Conservation (phyloP, 2,113 vertebrate genomes). For the Oxygymnocypris stewartii region DNA sequence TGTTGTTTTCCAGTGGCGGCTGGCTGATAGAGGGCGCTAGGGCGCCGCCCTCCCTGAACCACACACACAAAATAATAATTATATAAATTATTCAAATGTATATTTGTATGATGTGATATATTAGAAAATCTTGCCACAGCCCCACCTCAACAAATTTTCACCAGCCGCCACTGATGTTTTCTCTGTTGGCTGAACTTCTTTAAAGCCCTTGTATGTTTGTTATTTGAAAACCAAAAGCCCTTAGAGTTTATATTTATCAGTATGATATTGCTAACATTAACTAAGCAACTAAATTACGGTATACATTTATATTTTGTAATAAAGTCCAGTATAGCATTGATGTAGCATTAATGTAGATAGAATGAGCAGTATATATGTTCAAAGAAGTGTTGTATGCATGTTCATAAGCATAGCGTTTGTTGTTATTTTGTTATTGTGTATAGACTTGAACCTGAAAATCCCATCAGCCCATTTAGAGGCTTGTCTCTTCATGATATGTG, state of each 20-base stretch:
- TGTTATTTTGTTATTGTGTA: not conserved
- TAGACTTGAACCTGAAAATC: not conserved
- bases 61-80: too few species aligned
- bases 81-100: too few species aligned
- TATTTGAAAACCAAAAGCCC: constrained; percentile 56
- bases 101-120: too few species aligned
- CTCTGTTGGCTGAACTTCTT: constrained; percentile 37
- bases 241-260: constrained; percentile 47
- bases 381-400: not conserved
- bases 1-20: not conserved
- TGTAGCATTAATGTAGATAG: constrained; percentile 36
- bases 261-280: constrained; percentile 36
- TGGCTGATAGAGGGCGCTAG: too few species aligned
- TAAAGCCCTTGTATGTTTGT: constrained; percentile 57
- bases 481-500: not conserved
- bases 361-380: constrained; percentile 23
- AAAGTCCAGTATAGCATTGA: constrained; percentile 43
- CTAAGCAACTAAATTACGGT: constrained; percentile 48
- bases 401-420: not conserved
- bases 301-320: constrained; percentile 40
- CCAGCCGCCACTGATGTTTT: not conserved
- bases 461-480: not conserved
- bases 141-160: too few species aligned
- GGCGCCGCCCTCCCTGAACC: too few species aligned
- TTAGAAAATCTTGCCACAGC: too few species aligned